phyloP scores from a whole-genome alignment of 2,797 vertebrate species.

The Lacerta viridis region DNA sequence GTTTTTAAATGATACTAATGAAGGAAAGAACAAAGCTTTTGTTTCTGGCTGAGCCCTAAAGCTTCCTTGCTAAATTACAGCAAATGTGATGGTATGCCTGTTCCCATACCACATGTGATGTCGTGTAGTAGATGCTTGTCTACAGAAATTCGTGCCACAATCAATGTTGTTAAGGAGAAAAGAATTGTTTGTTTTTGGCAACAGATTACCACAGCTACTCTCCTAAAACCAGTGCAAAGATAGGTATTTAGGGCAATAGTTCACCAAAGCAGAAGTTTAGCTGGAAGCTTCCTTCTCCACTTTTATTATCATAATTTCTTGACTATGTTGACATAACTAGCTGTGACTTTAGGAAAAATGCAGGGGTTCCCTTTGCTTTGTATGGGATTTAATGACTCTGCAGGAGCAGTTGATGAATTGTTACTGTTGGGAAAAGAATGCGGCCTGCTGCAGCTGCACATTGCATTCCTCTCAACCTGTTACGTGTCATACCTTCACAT shows the following conservation, averaged over 20 bases:
- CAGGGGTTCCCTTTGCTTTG: neutral
- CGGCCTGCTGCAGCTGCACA: neutral
- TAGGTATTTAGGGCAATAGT: slow-evolving; percentile 69
- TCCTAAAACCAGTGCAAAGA: slow-evolving; percentile 37
- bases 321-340: slow-evolving; percentile 40
- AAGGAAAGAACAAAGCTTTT: slow-evolving; percentile 20
- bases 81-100: slow-evolving; percentile 55
- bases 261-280: slow-evolving; percentile 64
- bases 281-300: slow-evolving; percentile 54
- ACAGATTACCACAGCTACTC: neutral
- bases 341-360: neutral
- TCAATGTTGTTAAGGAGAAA: neutral
- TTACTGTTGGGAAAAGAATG: neutral
- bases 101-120: slow-evolving; percentile 42
- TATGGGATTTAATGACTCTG: neutral
- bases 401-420: neutral
- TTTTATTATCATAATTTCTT: slow-evolving; percentile 50
- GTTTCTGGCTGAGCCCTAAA: slow-evolving; percentile 36
- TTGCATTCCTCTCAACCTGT: neutral
- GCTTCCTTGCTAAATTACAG: slow-evolving; percentile 42
- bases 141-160: neutral
- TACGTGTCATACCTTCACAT: neutral
- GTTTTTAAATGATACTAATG: neutral
- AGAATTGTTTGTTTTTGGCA: neutral
- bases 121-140: slow-evolving; percentile 14